phyloP scores from a whole-genome alignment of 2,888 invertebrate genomes.

The Sminthurides aquaticus region DNA sequence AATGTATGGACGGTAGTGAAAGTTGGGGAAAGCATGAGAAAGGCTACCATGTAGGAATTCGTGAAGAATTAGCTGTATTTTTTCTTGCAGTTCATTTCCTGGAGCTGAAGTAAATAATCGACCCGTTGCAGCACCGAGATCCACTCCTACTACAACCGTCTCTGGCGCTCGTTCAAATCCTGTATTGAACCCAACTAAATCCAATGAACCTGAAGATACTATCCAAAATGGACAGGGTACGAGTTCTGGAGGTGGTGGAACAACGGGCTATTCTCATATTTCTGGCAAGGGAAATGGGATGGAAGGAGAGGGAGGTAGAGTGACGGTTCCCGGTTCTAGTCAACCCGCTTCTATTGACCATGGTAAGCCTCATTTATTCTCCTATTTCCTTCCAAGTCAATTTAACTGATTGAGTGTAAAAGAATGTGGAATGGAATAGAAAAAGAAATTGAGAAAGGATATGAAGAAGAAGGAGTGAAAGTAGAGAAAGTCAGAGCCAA shows the following conservation, averaged over 20 bases:
- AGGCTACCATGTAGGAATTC: too few relatives aligned
- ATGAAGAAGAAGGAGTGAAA: neutral
- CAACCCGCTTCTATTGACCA: conserved; percentile 13
- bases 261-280: neutral
- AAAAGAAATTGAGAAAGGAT: neutral
- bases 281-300: conserved; percentile 15
- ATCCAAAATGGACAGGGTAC: neutral
- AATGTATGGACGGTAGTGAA: neutral
- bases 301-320: conserved; percentile 14
- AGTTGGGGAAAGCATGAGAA: too few relatives aligned
- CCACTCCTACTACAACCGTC: too few relatives aligned
- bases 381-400: conserved; percentile 4
- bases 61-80: too few relatives aligned
- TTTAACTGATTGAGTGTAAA: conserved; percentile 21
- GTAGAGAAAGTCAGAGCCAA: neutral
- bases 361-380: conserved; percentile 19
- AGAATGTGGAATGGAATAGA: neutral
- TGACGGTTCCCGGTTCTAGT: conserved; percentile 1
- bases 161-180: neutral
- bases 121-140: neutral
- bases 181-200: neutral
- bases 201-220: neutral
- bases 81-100: conserved; percentile 1
- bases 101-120: conserved; percentile 6
- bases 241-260: neutral